These are phyloP conservation scores for Pemphredon lugubris DNA, from an alignment of 2,888 invertebrate species.

Conservation along the genomic window DNA sequence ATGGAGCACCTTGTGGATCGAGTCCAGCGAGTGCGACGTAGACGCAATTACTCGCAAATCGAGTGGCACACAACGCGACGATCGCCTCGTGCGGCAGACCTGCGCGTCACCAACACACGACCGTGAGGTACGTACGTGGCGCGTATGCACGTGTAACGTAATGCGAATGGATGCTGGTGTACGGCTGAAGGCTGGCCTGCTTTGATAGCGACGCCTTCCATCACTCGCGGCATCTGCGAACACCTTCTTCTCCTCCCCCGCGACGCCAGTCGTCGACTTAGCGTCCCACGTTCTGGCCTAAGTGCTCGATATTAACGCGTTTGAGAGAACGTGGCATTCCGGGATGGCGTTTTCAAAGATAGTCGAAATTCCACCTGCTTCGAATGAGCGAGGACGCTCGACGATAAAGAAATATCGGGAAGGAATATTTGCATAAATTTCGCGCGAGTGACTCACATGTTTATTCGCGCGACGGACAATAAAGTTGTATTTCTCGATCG, in stretches of 20 bases:
- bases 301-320: constrained; percentile 44
- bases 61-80: constrained; percentile 23
- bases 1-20: constrained; percentile 18
- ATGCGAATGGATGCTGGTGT: constrained; percentile 39
- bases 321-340: neutral
- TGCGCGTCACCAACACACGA: no score
- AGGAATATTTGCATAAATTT: no score
- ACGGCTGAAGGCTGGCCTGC: constrained; percentile 51
- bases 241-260: constrained; percentile 11
- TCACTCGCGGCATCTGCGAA: constrained; percentile 32
- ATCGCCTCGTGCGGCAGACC: constrained; percentile 9
- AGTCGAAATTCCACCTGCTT: neutral
- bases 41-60: constrained; percentile 51
- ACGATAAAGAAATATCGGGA: neutral
- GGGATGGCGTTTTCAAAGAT: constrained; percentile 26
- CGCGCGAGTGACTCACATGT: no score
- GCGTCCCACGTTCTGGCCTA: constrained; percentile 18
- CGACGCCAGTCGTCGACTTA: constrained; percentile 17
- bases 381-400: neutral
- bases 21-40: constrained; percentile 38
- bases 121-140: neutral
- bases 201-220: constrained; percentile 55
- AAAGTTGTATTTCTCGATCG: no score
- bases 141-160: constrained; percentile 42
- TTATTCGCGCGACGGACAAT: no score